Base-by-base conservation (phyloP, 2,888 invertebrate species). In the Aquatica leii region DNA sequence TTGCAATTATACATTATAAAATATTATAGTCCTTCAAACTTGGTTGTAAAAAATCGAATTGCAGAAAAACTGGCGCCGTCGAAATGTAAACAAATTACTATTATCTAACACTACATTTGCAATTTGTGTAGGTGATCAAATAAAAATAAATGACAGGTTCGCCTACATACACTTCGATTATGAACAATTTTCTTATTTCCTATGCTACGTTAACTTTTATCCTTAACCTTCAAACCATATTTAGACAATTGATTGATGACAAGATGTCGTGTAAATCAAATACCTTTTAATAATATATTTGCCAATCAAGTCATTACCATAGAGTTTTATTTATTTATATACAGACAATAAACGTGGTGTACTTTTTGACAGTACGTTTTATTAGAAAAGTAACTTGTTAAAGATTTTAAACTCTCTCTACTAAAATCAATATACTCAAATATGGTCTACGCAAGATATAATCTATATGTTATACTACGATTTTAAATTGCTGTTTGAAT, bases 101-200 rank as follows among this genome's bases (percentile, higher is more conserved):
- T 71, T 71, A 70, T 71, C 71, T 70, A 70, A 70, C 66, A 50
- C 57, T 37, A 35, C 61, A 68, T 68, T 67, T 69, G 69, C 65
- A 68, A 71, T 67, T 64, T 65, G 70, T 68, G 70, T 73, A 69
- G 73, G 73, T 71, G 73, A 71, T 65, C 66, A 67, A 67, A 68
- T 71, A 71, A 71, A 69, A 71, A 67, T 65, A 59, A 58, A 61
- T 18, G 65, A 69, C 71, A 66, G 68, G 70, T 70, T 63, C 72
- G 69, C 70, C 73, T 64, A 71, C 73, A 62, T 52, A 50, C 64
- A 52, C 62, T 65, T 62, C 55, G 67, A 55, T 54, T 69, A 64
- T 68, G 54, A 66, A 65, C 62, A 68, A 67, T 67, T 68, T 71
- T 67, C 71, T 65, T 67, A 63, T 69, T 71, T 72, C 69, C 70